Evolutionary conservation across 2,797 vertebrate species (phyloP), one percentile per base, ranked within the genome.

Genomic region (Sardinella longiceps): DNA sequence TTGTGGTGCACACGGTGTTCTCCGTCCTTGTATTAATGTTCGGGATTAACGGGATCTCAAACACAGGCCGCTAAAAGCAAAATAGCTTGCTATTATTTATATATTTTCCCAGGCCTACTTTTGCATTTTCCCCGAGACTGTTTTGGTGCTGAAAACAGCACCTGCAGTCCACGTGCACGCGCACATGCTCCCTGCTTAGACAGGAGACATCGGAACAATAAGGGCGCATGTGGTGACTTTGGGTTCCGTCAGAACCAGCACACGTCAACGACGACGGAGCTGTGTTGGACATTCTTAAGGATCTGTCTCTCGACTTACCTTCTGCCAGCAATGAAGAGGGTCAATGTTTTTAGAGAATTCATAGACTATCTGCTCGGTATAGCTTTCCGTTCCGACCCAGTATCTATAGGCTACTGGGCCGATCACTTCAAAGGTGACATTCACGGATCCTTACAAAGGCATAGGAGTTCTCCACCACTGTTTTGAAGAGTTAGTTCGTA

Each of bases 171-270:
- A 84, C 60, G 84, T 83, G 81, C 87, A 83, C 90, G 88, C 88
- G 92, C 91, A 91, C 92, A 91, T 89, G 91, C 92, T 87, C 43
- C 85, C 46, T 12, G 86, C 60, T 70, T 89, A 89, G 87, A 88
- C 89, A 92, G 90, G 90, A 92, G n/a, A 91, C 91, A 90, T 87
- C 87, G 89, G 83, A 90, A 89, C 86, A 85, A 51, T 43, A 77
- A 77, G 33, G 70, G 70, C 37, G 70, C 70, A 37, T 43, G 70
- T 33, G 37, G 37, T 77, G 70, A 77, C 70, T 77, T 77, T 77
- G 37, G 70, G 37, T 77, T 77, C 14, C 15, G 70, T 43, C 33
- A 39, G 70, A 77, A 77, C 70, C 33, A 77, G 33, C 70, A 77
- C 37, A 77, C 70, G 33, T 0, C 5, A 10, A 77, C 70, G 18